Conservation (phyloP, 2,888 invertebrate species). For the Epirrhoe alternata region DNA sequence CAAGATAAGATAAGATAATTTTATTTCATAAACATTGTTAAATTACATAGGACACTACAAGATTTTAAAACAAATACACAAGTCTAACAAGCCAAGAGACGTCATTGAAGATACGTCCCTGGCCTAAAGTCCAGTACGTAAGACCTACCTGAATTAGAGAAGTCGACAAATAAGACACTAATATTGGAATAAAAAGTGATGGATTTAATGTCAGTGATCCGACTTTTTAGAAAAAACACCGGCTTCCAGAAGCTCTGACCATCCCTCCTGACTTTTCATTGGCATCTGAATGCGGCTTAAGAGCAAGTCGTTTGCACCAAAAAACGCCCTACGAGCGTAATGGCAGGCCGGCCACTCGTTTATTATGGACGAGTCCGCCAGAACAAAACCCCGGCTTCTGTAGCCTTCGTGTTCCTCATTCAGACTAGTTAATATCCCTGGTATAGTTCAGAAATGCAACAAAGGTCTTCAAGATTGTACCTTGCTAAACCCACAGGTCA, state of each 20-base stretch:
- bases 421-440: neutral
- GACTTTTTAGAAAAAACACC: neutral
- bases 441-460: neutral
- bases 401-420: neutral
- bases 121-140: too few species aligned
- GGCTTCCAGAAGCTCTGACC: neutral
- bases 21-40: too few species aligned
- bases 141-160: too few species aligned
- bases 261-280: neutral
- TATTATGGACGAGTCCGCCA: conserved; percentile 62
- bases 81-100: too few species aligned
- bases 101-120: too few species aligned
- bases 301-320: conserved; percentile 41
- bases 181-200: neutral
- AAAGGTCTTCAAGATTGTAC: neutral
- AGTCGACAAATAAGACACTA: neutral
- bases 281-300: conserved; percentile 27
- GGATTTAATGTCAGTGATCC: neutral
- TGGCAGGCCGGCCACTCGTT: conserved; percentile 58
- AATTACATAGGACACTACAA: too few species aligned
- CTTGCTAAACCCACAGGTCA: neutral
- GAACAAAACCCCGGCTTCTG: conserved; percentile 46
- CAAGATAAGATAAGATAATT: too few species aligned
- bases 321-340: conserved; percentile 38
- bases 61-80: too few species aligned